Percentiles rank a stretch among this genome's conserved stretches.
These are phyloP conservation scores for Macrobrachium rosenbergii DNA, from an alignment of 1,140 invertebrate genomes.

Conservation along the genomic window DNA sequence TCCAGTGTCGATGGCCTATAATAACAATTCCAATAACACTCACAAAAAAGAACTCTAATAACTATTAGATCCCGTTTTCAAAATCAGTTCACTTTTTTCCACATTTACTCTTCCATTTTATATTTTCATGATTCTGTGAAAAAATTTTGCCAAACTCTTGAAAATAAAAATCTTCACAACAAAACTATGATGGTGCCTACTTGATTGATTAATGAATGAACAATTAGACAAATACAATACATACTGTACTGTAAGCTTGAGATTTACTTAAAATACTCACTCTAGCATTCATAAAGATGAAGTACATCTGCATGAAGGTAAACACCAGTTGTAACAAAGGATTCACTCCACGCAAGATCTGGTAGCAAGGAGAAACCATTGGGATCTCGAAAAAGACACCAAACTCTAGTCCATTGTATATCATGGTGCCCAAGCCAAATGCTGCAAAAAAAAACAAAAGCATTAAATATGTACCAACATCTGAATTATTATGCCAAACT, in stretches of 20 bases:
- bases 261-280: conserved; percentile 75
- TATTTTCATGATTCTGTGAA: no score
- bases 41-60: no score
- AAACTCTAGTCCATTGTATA: conserved; percentile 95
- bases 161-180: no score
- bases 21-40: no score
- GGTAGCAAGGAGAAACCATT: conserved; percentile 88
- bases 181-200: no score
- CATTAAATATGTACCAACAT: not conserved
- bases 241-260: not conserved
- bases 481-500: not conserved
- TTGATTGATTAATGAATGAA: not conserved
- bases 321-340: conserved; percentile 95
- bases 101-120: no score
- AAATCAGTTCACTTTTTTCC: no score
- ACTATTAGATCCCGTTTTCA: no score
- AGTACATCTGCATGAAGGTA: conserved; percentile 99
- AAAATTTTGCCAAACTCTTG: no score
- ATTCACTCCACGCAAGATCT: conserved; percentile 87
- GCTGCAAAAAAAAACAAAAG: conserved; percentile 74
- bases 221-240: conserved; percentile 4
- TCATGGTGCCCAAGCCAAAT: conserved; percentile 97
- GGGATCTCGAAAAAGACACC: conserved; percentile 94
- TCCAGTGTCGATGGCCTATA: no score
- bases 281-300: conserved; percentile 98